phyloP scores from a whole-genome alignment of 2,797 vertebrate species.

The Microctenopoma stevenorrisi region DNA sequence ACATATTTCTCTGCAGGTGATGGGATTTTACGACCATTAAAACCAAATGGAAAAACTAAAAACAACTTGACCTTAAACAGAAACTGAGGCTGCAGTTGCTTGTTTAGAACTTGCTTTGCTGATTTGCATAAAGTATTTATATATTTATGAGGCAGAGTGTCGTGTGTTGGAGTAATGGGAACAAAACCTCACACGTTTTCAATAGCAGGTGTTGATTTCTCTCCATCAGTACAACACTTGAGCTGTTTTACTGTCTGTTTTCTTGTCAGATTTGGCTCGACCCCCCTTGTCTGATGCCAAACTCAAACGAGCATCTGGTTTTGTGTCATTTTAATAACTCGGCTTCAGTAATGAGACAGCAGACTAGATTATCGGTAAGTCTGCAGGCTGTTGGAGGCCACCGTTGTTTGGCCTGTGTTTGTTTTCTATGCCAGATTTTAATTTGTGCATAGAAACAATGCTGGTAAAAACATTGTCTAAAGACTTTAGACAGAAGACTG shows the following conservation, averaged over 20 bases:
- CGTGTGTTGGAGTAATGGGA: background rate
- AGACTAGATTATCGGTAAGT: constrained; percentile 14
- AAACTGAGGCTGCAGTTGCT: background rate
- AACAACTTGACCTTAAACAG: background rate
- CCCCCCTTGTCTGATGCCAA: constrained; percentile 43
- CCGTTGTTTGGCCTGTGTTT: background rate
- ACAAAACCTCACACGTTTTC: constrained; percentile 15
- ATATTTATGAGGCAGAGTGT: constrained; percentile 10
- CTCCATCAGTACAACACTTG: constrained; percentile 18
- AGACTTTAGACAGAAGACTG: background rate
- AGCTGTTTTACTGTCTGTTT: constrained; percentile 37
- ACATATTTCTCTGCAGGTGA: background rate
- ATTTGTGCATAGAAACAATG: constrained; percentile 8
- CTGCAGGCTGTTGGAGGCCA: constrained; percentile 31
- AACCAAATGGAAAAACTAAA: constrained; percentile 10
- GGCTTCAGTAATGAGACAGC: constrained; percentile 42
- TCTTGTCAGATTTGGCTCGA: constrained; percentile 39
- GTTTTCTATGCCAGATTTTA: constrained; percentile 2
- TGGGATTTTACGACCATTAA: background rate
- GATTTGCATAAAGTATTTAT: background rate
- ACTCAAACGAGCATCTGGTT: constrained; percentile 62
- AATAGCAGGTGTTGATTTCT: constrained; percentile 59
- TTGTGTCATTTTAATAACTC: constrained; percentile 40
- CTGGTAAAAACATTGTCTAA: background rate
- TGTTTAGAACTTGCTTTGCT: background rate